Evolutionary conservation across 1,140 invertebrate species (phyloP).

Genomic region (Platyscapa corneri): DNA sequence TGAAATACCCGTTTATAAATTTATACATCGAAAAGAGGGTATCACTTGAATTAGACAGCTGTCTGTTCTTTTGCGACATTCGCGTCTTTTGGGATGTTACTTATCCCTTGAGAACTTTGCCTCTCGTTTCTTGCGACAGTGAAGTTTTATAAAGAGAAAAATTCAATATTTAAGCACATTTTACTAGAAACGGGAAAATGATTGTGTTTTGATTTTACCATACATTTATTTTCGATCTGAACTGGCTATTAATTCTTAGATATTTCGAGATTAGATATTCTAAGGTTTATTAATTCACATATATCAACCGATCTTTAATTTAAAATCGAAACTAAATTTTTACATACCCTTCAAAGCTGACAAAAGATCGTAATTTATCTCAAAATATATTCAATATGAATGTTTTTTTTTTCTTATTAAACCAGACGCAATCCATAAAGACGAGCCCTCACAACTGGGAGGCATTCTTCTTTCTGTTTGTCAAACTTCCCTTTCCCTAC

Average conservation of each 20-base stretch:
- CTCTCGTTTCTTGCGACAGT: background rate
- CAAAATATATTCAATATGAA: no score
- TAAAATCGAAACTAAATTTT: no score
- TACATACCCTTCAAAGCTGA: background rate
- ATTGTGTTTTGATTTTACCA: background rate
- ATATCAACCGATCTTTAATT: no score
- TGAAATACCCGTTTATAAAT: background rate
- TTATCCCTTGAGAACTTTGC: background rate
- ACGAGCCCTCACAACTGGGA: background rate
- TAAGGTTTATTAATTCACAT: no score
- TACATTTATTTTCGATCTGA: background rate
- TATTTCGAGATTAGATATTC: no score
- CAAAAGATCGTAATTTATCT: background rate
- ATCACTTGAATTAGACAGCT: background rate
- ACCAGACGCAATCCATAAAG: no score
- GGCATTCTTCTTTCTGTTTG: background rate
- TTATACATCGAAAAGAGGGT: background rate
- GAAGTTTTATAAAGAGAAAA: background rate
- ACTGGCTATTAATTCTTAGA: background rate
- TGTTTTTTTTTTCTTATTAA: no score
- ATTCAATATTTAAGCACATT: background rate
- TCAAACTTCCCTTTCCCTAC: background rate
- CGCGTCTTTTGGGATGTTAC: background rate
- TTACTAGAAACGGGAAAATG: background rate
- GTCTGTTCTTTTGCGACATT: background rate